Evolutionary conservation across 2,113 vertebrate genomes (phyloP), one percentile per base, ranked within the genome.

Genomic region (Microtus montanus): DNA sequence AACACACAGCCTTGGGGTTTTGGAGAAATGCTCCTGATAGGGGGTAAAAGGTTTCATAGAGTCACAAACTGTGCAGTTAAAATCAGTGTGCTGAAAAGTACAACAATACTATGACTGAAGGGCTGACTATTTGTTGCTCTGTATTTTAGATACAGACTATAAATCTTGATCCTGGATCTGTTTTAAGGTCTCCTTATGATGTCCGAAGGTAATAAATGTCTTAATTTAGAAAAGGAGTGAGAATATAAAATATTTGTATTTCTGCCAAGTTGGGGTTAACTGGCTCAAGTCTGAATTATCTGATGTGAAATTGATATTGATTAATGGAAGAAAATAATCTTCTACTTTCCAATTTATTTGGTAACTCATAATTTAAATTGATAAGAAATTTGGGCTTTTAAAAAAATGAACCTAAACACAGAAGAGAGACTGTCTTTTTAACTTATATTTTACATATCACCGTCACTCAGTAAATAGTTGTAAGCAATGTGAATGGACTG

Each of bases 281-380:
- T 83, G 73, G 30, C 64, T 95, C 74, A 89, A 90, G 38, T 1
- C 47, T 74, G n/a, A 94, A 92, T 93, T 74, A 83, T 79, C 44
- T 83, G 41, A 20, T 64, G 41, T 96, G 54, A n/a, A 68, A 41
- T 71, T 49, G 92, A 20, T 70, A 68, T 91, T 74, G 66, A 90
- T n/a, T 92, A 73, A 92, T 89, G 24, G 54, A 79, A 96, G 66
- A 82, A 93, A 90, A 79, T 96, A 66, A 78, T 86, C 86, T 63
- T 93, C 61, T 93, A 64, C 92, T 90, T 92, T 89, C 5, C 2
- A 84, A 52, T 94, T 77, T 47, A 95, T 95, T 95, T 95, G 86
- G 11, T 80, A 26, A 85, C n/a, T 93, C 44, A 77, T 73, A 90
- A 92, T 73, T 87, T 94, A 93, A 89, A 47, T 20, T 49, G 7